Evolutionary conservation across 2,113 vertebrate genomes (phyloP).

Genomic region (Scortum barcoo): DNA sequence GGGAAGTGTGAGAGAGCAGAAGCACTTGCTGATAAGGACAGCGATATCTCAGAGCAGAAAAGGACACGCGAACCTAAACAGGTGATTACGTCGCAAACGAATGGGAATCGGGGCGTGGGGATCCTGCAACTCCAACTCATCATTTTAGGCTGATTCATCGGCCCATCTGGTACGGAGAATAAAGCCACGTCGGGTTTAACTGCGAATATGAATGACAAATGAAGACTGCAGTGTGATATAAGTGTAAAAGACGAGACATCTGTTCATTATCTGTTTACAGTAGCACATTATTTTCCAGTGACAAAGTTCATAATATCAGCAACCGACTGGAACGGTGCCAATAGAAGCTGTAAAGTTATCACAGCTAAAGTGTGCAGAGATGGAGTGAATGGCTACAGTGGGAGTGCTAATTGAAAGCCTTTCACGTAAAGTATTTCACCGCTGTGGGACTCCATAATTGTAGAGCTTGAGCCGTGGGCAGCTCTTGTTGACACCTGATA

Average conservation of each 20-base stretch:
- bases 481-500: conserved; percentile 40
- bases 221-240: background rate
- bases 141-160: conserved; percentile 19
- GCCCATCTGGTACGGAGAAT: background rate
- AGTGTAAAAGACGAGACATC: background rate
- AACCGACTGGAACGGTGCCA: background rate
- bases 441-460: conserved; percentile 38
- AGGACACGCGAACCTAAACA: conserved; percentile 73
- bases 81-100: conserved; percentile 64
- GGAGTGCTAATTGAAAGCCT: conserved; percentile 48
- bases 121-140: conserved; percentile 21
- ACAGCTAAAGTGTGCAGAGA: conserved; percentile 10
- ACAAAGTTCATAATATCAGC: background rate
- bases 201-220: background rate
- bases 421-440: conserved; percentile 33
- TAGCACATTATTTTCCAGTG: background rate
- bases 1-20: conserved; percentile 38
- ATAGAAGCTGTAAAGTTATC: conserved; percentile 26
- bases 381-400: conserved; percentile 20
- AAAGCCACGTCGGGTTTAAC: background rate
- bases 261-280: background rate
- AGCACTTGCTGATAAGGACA: conserved; percentile 61
- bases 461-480: background rate
- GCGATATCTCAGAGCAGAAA: conserved; percentile 59
- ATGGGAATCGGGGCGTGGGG: conserved; percentile 35